Evolutionary conservation across 1,140 invertebrate species (phyloP), one percentile per base, ranked within the genome.

Genomic region (Heliconius nattereri): DNA sequence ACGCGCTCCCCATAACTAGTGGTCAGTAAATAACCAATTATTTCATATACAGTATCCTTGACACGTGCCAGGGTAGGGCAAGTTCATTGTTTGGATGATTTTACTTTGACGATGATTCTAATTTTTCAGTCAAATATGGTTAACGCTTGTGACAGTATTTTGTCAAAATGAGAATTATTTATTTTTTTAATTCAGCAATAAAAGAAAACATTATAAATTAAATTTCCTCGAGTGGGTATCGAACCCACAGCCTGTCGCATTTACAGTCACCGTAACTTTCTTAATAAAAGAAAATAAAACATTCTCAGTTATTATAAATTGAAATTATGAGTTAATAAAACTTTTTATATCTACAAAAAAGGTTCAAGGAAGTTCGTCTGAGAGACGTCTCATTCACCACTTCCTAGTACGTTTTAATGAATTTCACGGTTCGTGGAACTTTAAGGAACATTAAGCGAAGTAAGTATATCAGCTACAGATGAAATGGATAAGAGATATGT

Each of bases 361-460:
- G 60, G 60, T 66, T 57, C 73, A 35, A 75, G 74, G 74, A 75
- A 75, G 57, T 60, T 57, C 74, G 74, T 60, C 74, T 75, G 13
- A 16, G 32, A 57, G 32, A 26, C 52, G 23, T 57, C 60, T 76
- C 37, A 76, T 66, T 75, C 32, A 35, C 19, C 19, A 57, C 32
- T 75, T 75, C 73, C 73, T 54, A 29, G 73, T 32, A 35, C 11
- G 13, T 70, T 40, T 45, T 71, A 76, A 76, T 76, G 52, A 76
- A 76, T 76, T 76, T 45, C 57, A 76, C 57, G 57, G 57, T 76
- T 76, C 57, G 35, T 3, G 40, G 54, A 45, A 70, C 54, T 66
- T 16, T 29, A 26, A 66, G 57, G 57, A 66, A 29, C 57, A 29
- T 13, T 66, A 66, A 66, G 23, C 23, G 60, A 66, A 66, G 9